A percentile compares a stretch with the other conserved stretches of the same genome.
Evolutionary conservation across 2,888 invertebrate genomes (phyloP).

Genomic region (Spisula subtruncata): DNA sequence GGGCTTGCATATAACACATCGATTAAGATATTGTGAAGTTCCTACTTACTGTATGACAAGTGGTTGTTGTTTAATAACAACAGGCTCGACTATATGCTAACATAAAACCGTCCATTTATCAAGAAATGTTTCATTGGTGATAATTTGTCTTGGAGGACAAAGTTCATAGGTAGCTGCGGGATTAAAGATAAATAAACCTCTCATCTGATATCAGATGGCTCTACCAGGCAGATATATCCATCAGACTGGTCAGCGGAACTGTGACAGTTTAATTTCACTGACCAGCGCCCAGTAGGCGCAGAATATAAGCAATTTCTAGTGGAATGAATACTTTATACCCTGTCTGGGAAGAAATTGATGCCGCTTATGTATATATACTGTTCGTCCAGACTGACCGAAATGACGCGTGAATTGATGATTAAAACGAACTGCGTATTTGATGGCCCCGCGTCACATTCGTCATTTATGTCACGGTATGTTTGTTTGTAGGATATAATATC

Average conservation of each 20-base stretch:
- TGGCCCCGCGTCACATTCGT: background rate
- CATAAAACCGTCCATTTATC: no score
- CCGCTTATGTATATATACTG: background rate
- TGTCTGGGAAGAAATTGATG: background rate
- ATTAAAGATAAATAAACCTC: no score
- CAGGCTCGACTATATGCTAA: no score
- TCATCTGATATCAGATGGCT: background rate
- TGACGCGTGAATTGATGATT: background rate
- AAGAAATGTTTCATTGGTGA: no score
- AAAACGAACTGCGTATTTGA: background rate
- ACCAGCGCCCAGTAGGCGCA: background rate
- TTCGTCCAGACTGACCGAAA: background rate
- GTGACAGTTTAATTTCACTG: slow-evolving; percentile 10
- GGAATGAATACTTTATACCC: background rate
- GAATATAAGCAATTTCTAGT: background rate
- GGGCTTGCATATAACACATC: no score
- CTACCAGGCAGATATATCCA: background rate
- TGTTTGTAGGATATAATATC: background rate
- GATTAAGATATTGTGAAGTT: no score
- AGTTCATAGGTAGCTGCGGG: no score
- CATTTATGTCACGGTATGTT: background rate
- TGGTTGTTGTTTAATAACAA: no score
- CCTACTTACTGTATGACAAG: no score
- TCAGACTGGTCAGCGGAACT: background rate
- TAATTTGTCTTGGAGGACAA: background rate